phyloP scores from a whole-genome alignment of 2,797 vertebrate genomes.

The Fratercula arctica region DNA sequence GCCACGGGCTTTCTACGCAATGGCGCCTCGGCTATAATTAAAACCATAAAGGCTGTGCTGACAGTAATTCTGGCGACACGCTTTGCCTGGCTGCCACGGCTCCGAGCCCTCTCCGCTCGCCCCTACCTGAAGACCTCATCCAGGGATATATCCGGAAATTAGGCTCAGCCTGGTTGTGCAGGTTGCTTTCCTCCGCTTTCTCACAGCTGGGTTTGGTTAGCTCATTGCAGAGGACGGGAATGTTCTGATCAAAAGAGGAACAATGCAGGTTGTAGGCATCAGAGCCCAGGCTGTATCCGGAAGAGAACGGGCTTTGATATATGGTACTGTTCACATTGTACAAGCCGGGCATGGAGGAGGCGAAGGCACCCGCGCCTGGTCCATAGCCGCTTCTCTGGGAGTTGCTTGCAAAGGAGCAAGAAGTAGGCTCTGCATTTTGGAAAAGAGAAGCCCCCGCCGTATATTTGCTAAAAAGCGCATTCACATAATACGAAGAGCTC shows the following conservation, averaged over 20 bases:
- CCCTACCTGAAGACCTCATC: constrained; percentile 93
- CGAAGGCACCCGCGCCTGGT: constrained; percentile 80
- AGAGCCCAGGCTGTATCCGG: constrained; percentile 82
- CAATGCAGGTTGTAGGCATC: constrained; percentile 84
- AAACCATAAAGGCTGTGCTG: constrained; percentile 82
- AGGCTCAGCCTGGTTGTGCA: constrained; percentile 84
- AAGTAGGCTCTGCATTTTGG: constrained; percentile 86
- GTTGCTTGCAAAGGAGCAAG: constrained; percentile 85
- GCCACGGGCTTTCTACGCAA: constrained; percentile 80
- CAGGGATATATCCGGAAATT: constrained; percentile 90
- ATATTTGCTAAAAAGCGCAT: constrained; percentile 95
- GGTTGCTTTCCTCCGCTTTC: constrained; percentile 83
- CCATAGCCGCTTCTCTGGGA: constrained; percentile 85
- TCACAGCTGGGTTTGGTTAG: constrained; percentile 85
- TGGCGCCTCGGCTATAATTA: constrained; percentile 88
- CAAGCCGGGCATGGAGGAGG: constrained; percentile 84
- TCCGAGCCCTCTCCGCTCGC: constrained; percentile 55
- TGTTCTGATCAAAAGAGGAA: constrained; percentile 88
- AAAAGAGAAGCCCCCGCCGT: constrained; percentile 86
- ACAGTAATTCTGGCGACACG: constrained; percentile 66
- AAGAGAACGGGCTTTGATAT: constrained; percentile 83
- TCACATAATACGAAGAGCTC: constrained; percentile 95
- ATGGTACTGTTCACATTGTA: constrained; percentile 86
- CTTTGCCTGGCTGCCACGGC: constrained; percentile 50
- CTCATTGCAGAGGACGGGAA: constrained; percentile 86